phyloP scores from a whole-genome alignment of 2,797 vertebrate genomes.

The Sebastiscus tertius region DNA sequence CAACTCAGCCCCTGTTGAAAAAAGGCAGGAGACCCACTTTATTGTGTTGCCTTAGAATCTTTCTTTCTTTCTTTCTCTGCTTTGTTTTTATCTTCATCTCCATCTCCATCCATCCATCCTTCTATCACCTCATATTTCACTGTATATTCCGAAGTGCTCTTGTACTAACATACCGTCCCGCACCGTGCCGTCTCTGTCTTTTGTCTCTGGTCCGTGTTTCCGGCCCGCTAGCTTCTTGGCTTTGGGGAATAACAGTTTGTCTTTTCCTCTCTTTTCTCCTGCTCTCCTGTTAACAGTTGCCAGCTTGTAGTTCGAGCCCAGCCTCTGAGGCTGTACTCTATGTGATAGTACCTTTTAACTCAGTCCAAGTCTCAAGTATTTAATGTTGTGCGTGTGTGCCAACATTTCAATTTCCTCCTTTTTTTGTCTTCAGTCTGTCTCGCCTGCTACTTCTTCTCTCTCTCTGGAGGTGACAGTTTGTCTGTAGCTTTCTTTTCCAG shows the following conservation, averaged over 20 bases:
- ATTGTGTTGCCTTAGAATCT: slow-evolving; percentile 51
- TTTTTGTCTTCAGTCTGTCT: slow-evolving; percentile 19
- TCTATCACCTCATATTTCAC: slow-evolving; percentile 32
- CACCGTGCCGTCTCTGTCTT: slow-evolving; percentile 46
- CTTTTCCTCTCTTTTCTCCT: slow-evolving; percentile 25
- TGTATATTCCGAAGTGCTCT: slow-evolving; percentile 30
- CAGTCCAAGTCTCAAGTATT: slow-evolving; percentile 20
- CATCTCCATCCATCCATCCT: neutral
- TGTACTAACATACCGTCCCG: slow-evolving; percentile 30
- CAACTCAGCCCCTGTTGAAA: slow-evolving; percentile 96
- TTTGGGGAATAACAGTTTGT: slow-evolving; percentile 39
- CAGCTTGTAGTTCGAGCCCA: slow-evolving; percentile 31
- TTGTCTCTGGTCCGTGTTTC: slow-evolving; percentile 34
- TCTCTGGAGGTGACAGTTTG: slow-evolving; percentile 37
- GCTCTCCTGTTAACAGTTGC: slow-evolving; percentile 16
- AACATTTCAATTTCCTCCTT: slow-evolving; percentile 43
- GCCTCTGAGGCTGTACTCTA: slow-evolving; percentile 12
- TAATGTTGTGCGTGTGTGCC: slow-evolving; percentile 15
- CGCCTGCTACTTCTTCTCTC: slow-evolving; percentile 32
- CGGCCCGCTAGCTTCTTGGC: slow-evolving; percentile 15
- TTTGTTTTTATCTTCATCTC: slow-evolving; percentile 5
- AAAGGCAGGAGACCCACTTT: slow-evolving; percentile 95
- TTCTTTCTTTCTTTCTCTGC: neutral
- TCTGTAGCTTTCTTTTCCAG: slow-evolving; percentile 52
- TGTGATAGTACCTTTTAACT: slow-evolving; percentile 46